Percentiles rank a stretch among this genome's conserved stretches.
Conservation (phyloP, 2,797 vertebrate species). For the Potorous gilbertii region DNA sequence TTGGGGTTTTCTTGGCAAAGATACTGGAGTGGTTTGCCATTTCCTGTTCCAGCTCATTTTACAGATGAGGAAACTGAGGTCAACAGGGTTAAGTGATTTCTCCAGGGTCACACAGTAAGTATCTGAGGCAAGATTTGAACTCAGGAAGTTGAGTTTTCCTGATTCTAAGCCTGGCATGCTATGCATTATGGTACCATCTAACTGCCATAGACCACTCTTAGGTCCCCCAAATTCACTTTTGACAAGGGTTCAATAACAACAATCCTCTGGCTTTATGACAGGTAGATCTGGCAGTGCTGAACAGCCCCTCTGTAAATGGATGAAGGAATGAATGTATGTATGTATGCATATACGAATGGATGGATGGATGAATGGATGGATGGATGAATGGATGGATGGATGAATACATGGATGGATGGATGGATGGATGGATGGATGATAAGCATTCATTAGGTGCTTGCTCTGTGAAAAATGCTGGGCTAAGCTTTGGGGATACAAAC, state of each 20-base stretch:
- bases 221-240: no score
- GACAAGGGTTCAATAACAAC: background rate
- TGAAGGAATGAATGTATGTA: background rate
- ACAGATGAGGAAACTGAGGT: background rate
- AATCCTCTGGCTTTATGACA: background rate
- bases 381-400: no score
- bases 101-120: background rate
- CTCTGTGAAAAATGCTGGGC: background rate
- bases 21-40: background rate
- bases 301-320: background rate
- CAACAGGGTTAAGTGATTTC: background rate
- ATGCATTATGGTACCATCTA: background rate
- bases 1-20: background rate
- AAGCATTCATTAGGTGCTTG: background rate
- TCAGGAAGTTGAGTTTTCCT: no score
- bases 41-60: background rate
- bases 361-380: background rate
- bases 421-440: background rate
- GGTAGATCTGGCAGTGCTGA: background rate
- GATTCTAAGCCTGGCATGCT: background rate
- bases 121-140: background rate
- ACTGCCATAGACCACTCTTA: background rate
- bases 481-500: background rate
- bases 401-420: background rate
- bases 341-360: background rate